These are phyloP conservation scores for Ataeniobius toweri DNA, from an alignment of 2,797 vertebrate genomes.

Conservation along the genomic window DNA sequence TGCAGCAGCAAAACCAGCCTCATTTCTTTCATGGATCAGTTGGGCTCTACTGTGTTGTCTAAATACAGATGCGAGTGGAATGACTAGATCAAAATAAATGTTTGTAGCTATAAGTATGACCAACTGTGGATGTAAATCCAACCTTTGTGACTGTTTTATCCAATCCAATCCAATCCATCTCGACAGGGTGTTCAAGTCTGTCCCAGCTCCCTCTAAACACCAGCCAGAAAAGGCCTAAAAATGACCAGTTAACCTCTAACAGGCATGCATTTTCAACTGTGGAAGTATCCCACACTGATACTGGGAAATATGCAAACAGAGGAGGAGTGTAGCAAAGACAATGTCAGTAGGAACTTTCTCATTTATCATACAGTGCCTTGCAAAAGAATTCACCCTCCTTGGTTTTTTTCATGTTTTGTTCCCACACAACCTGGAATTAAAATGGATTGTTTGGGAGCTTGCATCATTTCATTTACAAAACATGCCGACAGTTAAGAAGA, in stretches of 20 bases:
- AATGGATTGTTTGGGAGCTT: too few species aligned
- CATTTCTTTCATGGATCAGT: constrained; percentile 39
- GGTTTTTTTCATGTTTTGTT: too few species aligned
- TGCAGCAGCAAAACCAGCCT: constrained; percentile 13
- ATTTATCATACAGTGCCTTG: too few species aligned
- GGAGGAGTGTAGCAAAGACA: too few species aligned
- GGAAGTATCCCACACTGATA: not conserved
- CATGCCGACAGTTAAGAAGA: too few species aligned
- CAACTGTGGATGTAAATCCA: constrained; percentile 1
- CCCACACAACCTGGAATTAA: too few species aligned
- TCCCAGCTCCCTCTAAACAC: not conserved
- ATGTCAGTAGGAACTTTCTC: too few species aligned
- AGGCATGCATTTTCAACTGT: not conserved
- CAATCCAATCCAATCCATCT: not conserved
- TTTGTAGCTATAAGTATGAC: constrained; percentile 12
- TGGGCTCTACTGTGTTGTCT: not conserved
- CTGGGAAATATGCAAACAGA: too few species aligned
- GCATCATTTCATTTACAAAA: too few species aligned
- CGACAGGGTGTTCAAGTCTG: not conserved
- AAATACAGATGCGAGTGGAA: constrained; percentile 6
- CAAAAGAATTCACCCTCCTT: too few species aligned
- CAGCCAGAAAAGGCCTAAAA: not conserved
- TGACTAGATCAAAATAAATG: constrained; percentile 15
- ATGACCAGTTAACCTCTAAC: not conserved
- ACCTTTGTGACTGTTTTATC: constrained; percentile 1